These are phyloP conservation scores for Phaethornis superciliosus DNA, from an alignment of 2,113 vertebrate species.

Conservation along the genomic window DNA sequence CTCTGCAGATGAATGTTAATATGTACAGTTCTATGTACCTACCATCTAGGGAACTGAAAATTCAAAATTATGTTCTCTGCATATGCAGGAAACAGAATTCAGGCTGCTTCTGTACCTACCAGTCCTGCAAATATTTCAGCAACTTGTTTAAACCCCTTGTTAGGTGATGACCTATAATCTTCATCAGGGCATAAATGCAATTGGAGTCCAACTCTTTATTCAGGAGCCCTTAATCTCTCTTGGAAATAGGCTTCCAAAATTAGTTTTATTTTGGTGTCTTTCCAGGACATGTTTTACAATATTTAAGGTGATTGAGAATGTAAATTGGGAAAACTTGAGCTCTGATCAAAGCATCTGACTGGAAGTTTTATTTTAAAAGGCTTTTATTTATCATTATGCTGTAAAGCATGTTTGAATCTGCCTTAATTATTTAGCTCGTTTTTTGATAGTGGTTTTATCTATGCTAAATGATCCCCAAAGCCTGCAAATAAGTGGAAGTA, in stretches of 20 bases:
- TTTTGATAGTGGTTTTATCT: background rate
- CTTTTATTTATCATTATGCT: background rate
- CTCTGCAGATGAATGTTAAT: background rate
- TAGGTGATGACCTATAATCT: background rate
- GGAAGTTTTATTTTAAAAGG: background rate
- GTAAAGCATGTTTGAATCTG: background rate
- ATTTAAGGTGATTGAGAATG: background rate
- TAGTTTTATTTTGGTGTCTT: background rate
- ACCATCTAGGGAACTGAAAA: background rate
- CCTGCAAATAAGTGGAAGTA: background rate
- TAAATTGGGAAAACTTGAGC: background rate
- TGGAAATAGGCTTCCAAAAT: background rate
- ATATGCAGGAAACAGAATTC: background rate
- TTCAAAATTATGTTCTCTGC: background rate
- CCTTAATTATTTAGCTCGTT: background rate
- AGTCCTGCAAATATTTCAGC: background rate
- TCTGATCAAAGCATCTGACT: background rate
- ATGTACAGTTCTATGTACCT: background rate
- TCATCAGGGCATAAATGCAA: background rate
- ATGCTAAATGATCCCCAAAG: background rate
- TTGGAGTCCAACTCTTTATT: background rate
- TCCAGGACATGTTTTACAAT: background rate
- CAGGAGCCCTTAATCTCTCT: background rate
- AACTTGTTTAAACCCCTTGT: background rate
- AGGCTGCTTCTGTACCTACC: background rate